A percentile compares a stretch with the other conserved stretches of the same genome.
Conservation (phyloP, 2,888 invertebrate species). For the Acrocyrtus sp. region DNA sequence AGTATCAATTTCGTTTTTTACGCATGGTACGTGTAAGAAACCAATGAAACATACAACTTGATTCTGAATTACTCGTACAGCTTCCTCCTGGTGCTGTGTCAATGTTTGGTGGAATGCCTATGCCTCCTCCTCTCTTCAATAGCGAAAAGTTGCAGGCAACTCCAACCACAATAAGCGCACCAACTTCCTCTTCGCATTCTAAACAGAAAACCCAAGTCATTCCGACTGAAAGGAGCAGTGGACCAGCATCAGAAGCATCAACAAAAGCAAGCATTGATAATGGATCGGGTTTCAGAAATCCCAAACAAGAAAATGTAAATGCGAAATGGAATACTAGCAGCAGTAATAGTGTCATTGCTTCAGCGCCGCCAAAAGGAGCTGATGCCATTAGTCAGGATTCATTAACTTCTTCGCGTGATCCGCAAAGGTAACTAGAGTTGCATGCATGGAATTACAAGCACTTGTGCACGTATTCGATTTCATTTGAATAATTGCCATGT, state of each 20-base stretch:
- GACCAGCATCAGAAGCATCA: background rate
- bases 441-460: too few species aligned
- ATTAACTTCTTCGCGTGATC: conserved; percentile 7
- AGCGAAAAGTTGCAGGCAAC: conserved; percentile 13
- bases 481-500: too few species aligned
- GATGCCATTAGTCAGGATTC: conserved; percentile 41
- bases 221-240: conserved; percentile 8
- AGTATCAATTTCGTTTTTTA: background rate
- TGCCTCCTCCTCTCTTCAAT: conserved; percentile 31
- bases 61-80: conserved; percentile 67
- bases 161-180: background rate
- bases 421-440: conserved; percentile 16
- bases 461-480: too few species aligned
- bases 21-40: too few species aligned
- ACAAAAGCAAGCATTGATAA: background rate
- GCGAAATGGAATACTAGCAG: conserved; percentile 37
- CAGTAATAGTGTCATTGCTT: conserved; percentile 11
- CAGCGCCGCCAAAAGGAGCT: conserved; percentile 14
- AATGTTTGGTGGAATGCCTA: conserved; percentile 68
- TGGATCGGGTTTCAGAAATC: background rate
- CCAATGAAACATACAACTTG: too few species aligned
- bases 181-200: background rate
- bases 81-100: conserved; percentile 74
- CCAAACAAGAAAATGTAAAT: conserved; percentile 15
- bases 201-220: conserved; percentile 26